These are phyloP conservation scores for Diuraphis noxia DNA, from an alignment of 1,140 invertebrate genomes.

Conservation along the genomic window DNA sequence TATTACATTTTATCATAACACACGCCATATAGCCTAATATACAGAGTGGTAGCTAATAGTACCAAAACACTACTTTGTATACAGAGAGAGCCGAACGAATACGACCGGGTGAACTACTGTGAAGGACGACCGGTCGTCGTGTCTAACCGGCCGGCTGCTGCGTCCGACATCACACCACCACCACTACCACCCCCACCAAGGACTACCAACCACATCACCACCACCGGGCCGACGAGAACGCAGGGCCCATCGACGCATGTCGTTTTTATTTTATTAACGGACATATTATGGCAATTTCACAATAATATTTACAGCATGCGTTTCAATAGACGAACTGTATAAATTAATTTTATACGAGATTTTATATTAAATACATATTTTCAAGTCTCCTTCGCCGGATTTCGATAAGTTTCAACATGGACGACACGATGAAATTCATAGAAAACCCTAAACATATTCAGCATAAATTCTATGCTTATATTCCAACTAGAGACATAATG, in stretches of 20 bases:
- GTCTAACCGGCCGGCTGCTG: background rate
- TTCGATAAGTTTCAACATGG: background rate
- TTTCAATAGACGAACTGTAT: background rate
- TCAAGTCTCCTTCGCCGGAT: background rate
- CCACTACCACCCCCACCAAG: background rate
- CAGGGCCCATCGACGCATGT: background rate
- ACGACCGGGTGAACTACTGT: background rate
- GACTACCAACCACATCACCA: background rate
- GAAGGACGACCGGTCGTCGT: conserved; percentile 45
- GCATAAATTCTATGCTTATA: background rate
- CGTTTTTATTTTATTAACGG: background rate
- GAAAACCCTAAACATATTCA: background rate
- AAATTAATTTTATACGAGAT: too few relatives aligned
- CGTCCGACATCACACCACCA: background rate
- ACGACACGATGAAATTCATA: background rate
- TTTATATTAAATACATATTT: background rate
- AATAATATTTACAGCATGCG: background rate
- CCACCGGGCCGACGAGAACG: background rate
- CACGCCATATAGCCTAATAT: background rate
- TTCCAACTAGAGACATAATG: background rate
- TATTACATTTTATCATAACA: background rate
- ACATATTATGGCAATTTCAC: background rate
- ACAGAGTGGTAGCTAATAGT: background rate
- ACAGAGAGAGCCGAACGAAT: background rate
- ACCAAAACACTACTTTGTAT: background rate